A percentile compares a stretch with the other conserved stretches of the same genome.
phyloP scores from a whole-genome alignment of 2,113 vertebrate species.

The Gopherus flavomarginatus region DNA sequence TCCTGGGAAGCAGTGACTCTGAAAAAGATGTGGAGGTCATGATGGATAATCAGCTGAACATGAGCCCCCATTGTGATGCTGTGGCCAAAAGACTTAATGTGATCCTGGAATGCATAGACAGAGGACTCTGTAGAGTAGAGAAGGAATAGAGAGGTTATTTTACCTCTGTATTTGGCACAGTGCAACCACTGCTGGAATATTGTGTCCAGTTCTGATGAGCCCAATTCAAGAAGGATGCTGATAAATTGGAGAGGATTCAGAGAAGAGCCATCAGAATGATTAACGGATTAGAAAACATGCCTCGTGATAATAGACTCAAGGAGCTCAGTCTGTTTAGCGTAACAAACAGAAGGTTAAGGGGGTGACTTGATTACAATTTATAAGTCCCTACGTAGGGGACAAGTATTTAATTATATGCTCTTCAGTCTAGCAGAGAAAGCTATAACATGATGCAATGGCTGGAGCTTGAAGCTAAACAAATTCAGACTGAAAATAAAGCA shows the following conservation, averaged over 20 bases:
- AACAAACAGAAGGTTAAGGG: no score
- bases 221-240: background rate
- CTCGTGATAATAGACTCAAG: background rate
- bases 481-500: no score
- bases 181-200: background rate
- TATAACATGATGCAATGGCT: no score
- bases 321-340: no score
- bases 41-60: background rate
- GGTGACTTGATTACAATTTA: no score
- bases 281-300: background rate
- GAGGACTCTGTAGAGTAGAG: background rate
- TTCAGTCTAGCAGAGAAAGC: no score
- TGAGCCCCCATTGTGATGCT: background rate
- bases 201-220: background rate
- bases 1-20: background rate
- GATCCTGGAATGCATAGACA: background rate
- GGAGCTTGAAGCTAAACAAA: no score
- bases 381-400: no score
- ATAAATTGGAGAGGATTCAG: background rate
- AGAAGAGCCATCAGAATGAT: background rate
- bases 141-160: background rate
- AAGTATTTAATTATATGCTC: no score
- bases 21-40: background rate
- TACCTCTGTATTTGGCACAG: background rate
- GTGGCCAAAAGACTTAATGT: background rate